Percentiles rank a stretch among this genome's conserved stretches.
These are phyloP conservation scores for Crocidura indochinensis DNA, from an alignment of 2,797 vertebrate genomes.

Conservation along the genomic window DNA sequence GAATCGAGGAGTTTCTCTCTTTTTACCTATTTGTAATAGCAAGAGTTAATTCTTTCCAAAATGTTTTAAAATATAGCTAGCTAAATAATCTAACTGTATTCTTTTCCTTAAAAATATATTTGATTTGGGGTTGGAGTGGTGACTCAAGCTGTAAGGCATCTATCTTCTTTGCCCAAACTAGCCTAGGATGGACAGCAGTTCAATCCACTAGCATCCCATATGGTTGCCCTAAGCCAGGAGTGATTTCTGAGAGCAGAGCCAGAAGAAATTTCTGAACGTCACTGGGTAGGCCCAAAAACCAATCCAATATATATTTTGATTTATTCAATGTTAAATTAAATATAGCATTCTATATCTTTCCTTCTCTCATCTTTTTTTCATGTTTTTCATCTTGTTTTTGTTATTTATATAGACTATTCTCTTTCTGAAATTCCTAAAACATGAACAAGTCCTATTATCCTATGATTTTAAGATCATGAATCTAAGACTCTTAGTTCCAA, in stretches of 20 bases:
- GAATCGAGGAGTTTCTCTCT: not conserved
- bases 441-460: not conserved
- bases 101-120: slow-evolving; percentile 8
- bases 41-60: slow-evolving; percentile 15
- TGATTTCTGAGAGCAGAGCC: no score
- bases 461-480: not conserved
- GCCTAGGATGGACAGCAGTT: no score
- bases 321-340: no score
- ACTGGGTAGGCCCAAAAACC: no score
- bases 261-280: no score
- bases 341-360: no score
- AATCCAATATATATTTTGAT: no score
- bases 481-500: not conserved
- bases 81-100: not conserved
- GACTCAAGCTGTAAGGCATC: no score
- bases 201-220: no score
- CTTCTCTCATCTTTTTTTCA: not conserved
- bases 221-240: no score
- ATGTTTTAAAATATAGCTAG: not conserved
- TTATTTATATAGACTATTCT: not conserved
- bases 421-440: not conserved
- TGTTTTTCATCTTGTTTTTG: slow-evolving; percentile 16
- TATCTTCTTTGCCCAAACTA: no score
- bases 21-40: not conserved
- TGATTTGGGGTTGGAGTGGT: not conserved